Base-by-base conservation (phyloP, 1,140 invertebrate genomes). In the Dendroctonus ponderosae region DNA sequence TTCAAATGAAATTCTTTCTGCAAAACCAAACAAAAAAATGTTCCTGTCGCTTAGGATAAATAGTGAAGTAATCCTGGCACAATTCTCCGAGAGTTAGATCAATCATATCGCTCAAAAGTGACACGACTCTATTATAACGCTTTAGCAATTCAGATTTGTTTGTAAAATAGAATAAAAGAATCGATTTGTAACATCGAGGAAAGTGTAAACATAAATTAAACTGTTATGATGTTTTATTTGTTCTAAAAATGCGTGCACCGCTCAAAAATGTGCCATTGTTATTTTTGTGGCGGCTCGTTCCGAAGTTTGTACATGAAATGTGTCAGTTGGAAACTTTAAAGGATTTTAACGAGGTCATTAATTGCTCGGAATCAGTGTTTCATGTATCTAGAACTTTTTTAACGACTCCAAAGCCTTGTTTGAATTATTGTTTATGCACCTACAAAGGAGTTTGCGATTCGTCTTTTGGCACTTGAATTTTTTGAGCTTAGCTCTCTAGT, bases 121-220 rank as follows among this genome's bases (percentile, higher is more conserved):
- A 62, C 61, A 62, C 59, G 59, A 51, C 59, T 62, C 59, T 51
- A 62, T 62, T 62, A 52, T 15, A 62, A 61, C 38, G 51, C 42
- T 54, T 43, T 44, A 62, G 53, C 61, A 62, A 44, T 62, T 12
- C 49, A 15, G 61, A 52, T 50, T 6, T 62, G 61, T 62, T 62
- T 53, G 61, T 62, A 53, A 62, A 53, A 54, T 54, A 54, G 61
- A 44, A 62, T 62, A 62, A 62, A 62, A 62, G 61, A 62, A 62
- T n/a, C 61, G 61, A 62, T 62, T 62, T 62, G 41, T 62, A 62
- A 62, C 14, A 42, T 62, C 26, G 14, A 61, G 2, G 48, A 14
- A 61, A 61, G 40, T 44, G 41, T 62, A 62, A 62, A 60, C 58
- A 60, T 37, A 39, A 60, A 48, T 49, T 60, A 48, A 38, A 41